phyloP scores from a whole-genome alignment of 1,140 invertebrate genomes.

The Portunus trituberculatus region DNA sequence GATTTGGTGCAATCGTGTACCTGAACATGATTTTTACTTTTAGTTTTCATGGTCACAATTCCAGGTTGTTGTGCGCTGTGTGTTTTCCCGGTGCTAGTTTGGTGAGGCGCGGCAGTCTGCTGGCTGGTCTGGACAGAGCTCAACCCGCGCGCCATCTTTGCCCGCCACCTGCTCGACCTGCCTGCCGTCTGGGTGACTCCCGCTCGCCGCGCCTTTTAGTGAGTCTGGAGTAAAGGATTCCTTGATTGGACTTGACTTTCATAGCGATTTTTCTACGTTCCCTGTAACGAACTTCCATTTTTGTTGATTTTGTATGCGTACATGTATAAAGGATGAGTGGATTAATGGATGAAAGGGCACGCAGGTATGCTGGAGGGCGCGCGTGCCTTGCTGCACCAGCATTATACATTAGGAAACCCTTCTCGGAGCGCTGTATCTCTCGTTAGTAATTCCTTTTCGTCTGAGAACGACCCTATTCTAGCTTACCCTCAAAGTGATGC shows the following conservation, averaged over 20 bases:
- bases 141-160: background rate
- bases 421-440: background rate
- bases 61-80: background rate
- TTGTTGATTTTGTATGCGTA: no score
- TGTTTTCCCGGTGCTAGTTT: background rate
- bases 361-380: no score
- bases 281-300: no score
- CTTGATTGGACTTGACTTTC: no score
- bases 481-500: background rate
- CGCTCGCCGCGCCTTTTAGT: background rate
- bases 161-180: background rate
- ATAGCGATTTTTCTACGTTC: no score
- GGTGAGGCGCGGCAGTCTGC: background rate
- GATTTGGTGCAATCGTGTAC: background rate
- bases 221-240: background rate
- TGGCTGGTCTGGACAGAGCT: background rate
- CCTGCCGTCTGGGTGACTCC: background rate
- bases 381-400: background rate
- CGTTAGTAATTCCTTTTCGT: slow-evolving; percentile 13
- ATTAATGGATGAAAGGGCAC: no score
- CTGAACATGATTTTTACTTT: background rate
- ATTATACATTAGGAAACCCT: background rate
- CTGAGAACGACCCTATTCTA: background rate
- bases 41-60: background rate
- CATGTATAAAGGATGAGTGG: no score